A percentile compares a stretch with the other conserved stretches of the same genome.
phyloP scores from a whole-genome alignment of 1,140 invertebrate genomes.

The Diuraphis noxia region DNA sequence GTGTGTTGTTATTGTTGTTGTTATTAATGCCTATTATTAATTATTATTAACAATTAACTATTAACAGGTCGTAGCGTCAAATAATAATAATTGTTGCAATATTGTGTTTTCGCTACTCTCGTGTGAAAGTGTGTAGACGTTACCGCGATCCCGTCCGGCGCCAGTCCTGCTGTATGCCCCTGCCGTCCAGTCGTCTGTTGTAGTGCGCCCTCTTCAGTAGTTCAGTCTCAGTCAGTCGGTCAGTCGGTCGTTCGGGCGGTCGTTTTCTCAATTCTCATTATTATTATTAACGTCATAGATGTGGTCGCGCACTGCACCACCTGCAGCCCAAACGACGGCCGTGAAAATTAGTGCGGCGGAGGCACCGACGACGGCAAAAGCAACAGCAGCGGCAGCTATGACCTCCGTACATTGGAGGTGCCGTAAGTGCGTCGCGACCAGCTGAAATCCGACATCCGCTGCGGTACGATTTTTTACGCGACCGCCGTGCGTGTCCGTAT shows the following conservation, averaged over 20 bases:
- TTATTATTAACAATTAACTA: background rate
- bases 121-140: background rate
- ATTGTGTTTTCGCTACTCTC: background rate
- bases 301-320: constrained; percentile 8
- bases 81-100: background rate
- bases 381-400: background rate
- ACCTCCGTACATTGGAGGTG: background rate
- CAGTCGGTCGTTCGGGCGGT: background rate
- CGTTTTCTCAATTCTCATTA: background rate
- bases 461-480: background rate
- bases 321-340: constrained; percentile 5
- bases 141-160: background rate
- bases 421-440: constrained; percentile 15
- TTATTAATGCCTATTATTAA: background rate
- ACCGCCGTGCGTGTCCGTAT: background rate
- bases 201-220: background rate
- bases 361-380: background rate
- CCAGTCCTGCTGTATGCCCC: background rate
- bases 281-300: background rate
- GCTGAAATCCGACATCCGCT: background rate
- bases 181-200: background rate
- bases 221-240: too few relatives aligned
- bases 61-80: background rate
- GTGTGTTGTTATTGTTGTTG: background rate
- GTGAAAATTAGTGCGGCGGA: background rate